Conservation (phyloP, 2,888 invertebrate genomes). For the Sphaeridia pumilis region DNA sequence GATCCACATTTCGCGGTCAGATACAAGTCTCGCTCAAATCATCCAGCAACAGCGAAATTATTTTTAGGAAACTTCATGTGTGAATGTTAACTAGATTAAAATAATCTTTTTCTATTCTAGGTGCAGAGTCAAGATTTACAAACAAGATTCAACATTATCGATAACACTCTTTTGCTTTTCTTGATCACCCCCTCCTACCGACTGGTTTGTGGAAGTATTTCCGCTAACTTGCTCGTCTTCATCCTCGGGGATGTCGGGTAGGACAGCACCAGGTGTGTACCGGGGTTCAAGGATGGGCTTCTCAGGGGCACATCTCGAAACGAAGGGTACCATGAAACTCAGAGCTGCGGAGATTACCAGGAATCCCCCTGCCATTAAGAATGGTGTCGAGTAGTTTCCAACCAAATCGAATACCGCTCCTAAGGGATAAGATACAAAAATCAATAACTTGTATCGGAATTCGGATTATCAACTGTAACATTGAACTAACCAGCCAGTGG, state of each 20-base stretch:
- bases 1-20: too few relatives aligned
- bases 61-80: too few relatives aligned
- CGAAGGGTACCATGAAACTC: constrained; percentile 45
- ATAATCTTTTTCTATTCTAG: too few relatives aligned
- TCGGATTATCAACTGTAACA: too few relatives aligned
- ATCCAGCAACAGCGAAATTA: too few relatives aligned
- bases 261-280: constrained; percentile 17
- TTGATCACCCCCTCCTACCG: constrained; percentile 2
- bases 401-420: constrained; percentile 86
- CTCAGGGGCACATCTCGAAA: constrained; percentile 30
- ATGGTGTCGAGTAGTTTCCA: constrained; percentile 68
- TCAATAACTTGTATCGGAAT: constrained; percentile 51
- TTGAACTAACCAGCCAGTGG: constrained; percentile 46
- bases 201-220: constrained; percentile 3
- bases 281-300: constrained; percentile 31
- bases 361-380: constrained; percentile 81
- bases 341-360: constrained; percentile 73
- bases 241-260: constrained; percentile 35
- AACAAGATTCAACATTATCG: constrained; percentile 25
- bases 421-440: too few relatives aligned
- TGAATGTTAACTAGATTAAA: too few relatives aligned
- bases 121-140: too few relatives aligned
- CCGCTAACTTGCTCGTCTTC: constrained; percentile 20
- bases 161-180: constrained; percentile 8
- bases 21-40: too few relatives aligned